Evolutionary conservation across 2,113 vertebrate species (phyloP).

Genomic region (Planiliza haematocheilus): DNA sequence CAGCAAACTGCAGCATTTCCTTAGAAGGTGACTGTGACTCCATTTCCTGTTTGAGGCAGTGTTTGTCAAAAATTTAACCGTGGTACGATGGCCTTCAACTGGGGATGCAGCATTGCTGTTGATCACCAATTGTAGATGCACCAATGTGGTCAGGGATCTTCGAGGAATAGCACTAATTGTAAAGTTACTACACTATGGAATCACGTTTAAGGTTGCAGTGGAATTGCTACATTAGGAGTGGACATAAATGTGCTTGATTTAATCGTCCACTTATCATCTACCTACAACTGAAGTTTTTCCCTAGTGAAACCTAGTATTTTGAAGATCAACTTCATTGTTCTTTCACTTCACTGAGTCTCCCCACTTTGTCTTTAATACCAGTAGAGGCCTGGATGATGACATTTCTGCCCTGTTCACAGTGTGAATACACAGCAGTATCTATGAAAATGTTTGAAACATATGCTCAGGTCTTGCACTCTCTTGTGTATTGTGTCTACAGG

Average conservation of each 20-base stretch:
- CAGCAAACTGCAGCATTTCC: not conserved
- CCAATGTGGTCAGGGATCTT: no score
- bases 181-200: no score
- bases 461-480: not conserved
- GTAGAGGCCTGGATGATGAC: no score
- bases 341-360: not conserved
- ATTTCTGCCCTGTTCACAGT: not conserved
- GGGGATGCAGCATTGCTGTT: not conserved
- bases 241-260: no score
- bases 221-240: no score
- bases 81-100: not conserved
- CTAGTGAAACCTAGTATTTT: no score
- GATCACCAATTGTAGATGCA: not conserved
- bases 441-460: not conserved
- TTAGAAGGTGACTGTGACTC: not conserved
- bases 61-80: not conserved
- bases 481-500: slow-evolving; percentile 52
- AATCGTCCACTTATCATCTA: no score
- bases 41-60: slow-evolving; percentile 39
- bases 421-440: no score
- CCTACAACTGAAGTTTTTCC: no score
- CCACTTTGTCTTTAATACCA: no score
- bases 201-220: no score
- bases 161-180: not conserved
- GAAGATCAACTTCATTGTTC: no score